Conservation (phyloP, 2,797 vertebrate species). For the Malacoraja senta region DNA sequence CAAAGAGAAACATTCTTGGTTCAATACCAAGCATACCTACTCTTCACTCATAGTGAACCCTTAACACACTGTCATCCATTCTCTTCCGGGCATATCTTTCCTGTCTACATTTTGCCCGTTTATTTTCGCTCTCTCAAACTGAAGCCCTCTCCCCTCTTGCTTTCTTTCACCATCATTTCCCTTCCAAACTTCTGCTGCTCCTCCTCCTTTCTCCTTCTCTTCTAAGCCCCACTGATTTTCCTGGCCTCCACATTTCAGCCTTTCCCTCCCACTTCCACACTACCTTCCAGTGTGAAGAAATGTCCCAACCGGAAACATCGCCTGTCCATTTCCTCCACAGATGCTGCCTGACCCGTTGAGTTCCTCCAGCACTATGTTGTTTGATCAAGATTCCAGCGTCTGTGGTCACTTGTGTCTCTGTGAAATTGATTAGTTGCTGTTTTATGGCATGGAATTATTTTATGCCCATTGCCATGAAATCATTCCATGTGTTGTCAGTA, state of each 20-base stretch:
- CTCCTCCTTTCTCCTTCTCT: not conserved
- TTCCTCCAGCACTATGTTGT: too few relatives aligned
- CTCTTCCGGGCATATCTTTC: not conserved
- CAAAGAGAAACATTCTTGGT: not conserved
- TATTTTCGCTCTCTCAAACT: not conserved
- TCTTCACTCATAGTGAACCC: not conserved
- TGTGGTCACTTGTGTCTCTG: too few relatives aligned
- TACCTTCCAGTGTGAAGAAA: too few relatives aligned
- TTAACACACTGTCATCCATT: not conserved
- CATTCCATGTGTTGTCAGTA: too few relatives aligned
- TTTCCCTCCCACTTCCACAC: not conserved
- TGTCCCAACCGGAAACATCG: too few relatives aligned
- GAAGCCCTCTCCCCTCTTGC: not conserved
- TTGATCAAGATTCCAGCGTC: too few relatives aligned
- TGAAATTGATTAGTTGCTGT: too few relatives aligned
- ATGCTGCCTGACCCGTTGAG: too few relatives aligned
- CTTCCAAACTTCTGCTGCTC: not conserved
- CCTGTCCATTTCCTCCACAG: too few relatives aligned
- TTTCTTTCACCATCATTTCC: not conserved
- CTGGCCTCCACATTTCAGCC: not conserved
- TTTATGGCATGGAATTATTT: too few relatives aligned
- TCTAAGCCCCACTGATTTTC: not conserved
- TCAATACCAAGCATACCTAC: not conserved
- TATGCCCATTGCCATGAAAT: too few relatives aligned
- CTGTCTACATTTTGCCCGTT: not conserved